phyloP scores from a whole-genome alignment of 1,140 invertebrate species.

The Paralvinella palmiformis region DNA sequence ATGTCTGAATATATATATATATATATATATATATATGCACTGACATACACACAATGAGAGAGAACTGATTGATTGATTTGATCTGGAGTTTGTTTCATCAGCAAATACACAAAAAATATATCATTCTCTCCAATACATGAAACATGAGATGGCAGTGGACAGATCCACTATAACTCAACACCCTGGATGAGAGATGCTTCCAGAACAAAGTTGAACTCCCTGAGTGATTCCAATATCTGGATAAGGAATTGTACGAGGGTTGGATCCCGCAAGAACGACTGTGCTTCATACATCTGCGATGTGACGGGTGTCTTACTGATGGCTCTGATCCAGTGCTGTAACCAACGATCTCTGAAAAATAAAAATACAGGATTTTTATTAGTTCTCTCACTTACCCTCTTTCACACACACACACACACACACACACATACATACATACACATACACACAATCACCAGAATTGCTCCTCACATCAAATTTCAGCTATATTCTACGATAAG shows the following conservation, averaged over 20 bases:
- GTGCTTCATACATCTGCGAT: slow-evolving; percentile 89
- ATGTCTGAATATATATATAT: no score
- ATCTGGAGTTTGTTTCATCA: no score
- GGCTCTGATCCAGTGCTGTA: slow-evolving; percentile 80
- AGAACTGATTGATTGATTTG: no score
- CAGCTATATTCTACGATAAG: not conserved
- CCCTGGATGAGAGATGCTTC: slow-evolving; percentile 93
- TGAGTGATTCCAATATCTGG: slow-evolving; percentile 84
- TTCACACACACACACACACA: not conserved
- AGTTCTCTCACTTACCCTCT: not conserved
- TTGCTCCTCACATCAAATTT: not conserved
- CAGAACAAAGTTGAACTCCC: slow-evolving; percentile 85
- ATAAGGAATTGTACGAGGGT: slow-evolving; percentile 79
- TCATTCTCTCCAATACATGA: no score
- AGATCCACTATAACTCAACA: slow-evolving; percentile 59
- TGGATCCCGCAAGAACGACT: slow-evolving; percentile 83
- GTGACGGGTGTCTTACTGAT: slow-evolving; percentile 81
- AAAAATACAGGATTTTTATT: not conserved
- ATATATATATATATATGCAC: no score
- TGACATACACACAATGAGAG: no score
- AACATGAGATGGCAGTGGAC: no score
- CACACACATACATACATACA: not conserved
- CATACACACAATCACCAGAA: not conserved
- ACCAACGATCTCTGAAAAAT: slow-evolving; percentile 74
- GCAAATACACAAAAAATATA: no score